A percentile compares a stretch with the other conserved stretches of the same genome.
These are phyloP conservation scores for Trachurus trachurus DNA, from an alignment of 2,797 vertebrate species.

Conservation along the genomic window DNA sequence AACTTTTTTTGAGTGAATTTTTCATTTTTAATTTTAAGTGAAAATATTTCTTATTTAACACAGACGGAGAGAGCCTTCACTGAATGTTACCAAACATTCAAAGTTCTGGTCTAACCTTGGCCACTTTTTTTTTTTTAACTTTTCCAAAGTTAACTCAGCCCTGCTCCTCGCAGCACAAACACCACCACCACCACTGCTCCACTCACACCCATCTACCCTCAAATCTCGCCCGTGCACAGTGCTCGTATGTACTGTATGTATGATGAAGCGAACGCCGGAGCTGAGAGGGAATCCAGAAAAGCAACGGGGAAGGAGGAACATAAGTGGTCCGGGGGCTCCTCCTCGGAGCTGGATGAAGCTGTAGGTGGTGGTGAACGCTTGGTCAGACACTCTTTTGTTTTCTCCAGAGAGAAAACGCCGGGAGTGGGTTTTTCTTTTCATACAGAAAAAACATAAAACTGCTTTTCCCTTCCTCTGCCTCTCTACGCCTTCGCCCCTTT, in stretches of 20 bases:
- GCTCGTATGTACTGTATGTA: slow-evolving; percentile 6
- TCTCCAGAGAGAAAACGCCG: slow-evolving; percentile 43
- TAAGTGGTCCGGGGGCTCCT: slow-evolving; percentile 42
- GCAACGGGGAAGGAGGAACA: slow-evolving; percentile 12
- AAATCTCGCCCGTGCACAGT: neutral
- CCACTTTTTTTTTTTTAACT: neutral
- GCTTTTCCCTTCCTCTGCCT: slow-evolving; percentile 18
- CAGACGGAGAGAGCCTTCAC: neutral
- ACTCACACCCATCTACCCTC: neutral
- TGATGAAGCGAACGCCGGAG: neutral
- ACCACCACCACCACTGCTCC: neutral
- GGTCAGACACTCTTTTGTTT: slow-evolving; percentile 36
- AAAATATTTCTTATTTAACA: slow-evolving; percentile 20
- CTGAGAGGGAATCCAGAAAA: slow-evolving; percentile 14
- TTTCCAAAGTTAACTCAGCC: neutral
- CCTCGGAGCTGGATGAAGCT: slow-evolving; percentile 41
- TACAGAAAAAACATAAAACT: slow-evolving; percentile 50
- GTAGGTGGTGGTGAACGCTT: slow-evolving; percentile 63
- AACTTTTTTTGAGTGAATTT: slow-evolving; percentile 19
- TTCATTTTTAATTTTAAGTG: slow-evolving; percentile 12
- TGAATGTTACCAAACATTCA: slow-evolving; percentile 20
- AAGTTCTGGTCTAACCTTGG: slow-evolving; percentile 22
- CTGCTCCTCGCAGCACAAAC: neutral
- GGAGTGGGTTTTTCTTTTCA: slow-evolving; percentile 46
- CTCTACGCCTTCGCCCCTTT: slow-evolving; percentile 40